Percentiles rank a stretch among this genome's conserved stretches.
These are phyloP conservation scores for Danio tinwini DNA, from an alignment of 2,797 vertebrate genomes.

Conservation along the genomic window DNA sequence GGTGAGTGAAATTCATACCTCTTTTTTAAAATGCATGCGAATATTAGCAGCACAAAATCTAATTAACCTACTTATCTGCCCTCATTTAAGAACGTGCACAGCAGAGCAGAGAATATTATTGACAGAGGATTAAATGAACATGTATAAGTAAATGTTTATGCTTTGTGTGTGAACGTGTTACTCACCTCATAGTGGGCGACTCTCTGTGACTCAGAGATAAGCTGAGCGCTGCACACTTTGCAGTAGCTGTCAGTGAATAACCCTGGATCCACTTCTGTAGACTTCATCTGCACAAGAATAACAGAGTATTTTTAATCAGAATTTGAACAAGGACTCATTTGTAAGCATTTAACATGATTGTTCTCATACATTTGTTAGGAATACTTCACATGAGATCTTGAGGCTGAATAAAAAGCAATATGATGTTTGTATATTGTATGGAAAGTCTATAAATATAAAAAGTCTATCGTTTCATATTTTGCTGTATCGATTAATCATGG, in stretches of 20 bases:
- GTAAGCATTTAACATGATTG: not conserved
- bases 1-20: slow-evolving; percentile 25
- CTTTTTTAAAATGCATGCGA: slow-evolving; percentile 33
- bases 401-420: too few relatives aligned
- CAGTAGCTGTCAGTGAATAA: slow-evolving; percentile 85
- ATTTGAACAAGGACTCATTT: not conserved
- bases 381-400: not conserved
- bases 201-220: slow-evolving; percentile 84
- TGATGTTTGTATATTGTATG: too few relatives aligned
- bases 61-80: slow-evolving; percentile 39
- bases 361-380: not conserved
- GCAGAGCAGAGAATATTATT: slow-evolving; percentile 10
- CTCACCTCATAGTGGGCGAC: slow-evolving; percentile 86
- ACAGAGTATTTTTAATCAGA: not conserved
- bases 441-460: too few relatives aligned
- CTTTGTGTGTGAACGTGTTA: not conserved
- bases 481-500: too few relatives aligned
- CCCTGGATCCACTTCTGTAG: slow-evolving; percentile 79
- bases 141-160: slow-evolving; percentile 31
- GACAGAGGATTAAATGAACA: slow-evolving; percentile 15
- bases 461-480: too few relatives aligned
- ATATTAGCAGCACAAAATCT: slow-evolving; percentile 35
- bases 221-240: slow-evolving; percentile 85
- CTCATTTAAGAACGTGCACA: slow-evolving; percentile 16
- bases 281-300: slow-evolving; percentile 78